Evolutionary conservation across 2,113 vertebrate species (phyloP).

Genomic region (Oreochromis niloticus): DNA sequence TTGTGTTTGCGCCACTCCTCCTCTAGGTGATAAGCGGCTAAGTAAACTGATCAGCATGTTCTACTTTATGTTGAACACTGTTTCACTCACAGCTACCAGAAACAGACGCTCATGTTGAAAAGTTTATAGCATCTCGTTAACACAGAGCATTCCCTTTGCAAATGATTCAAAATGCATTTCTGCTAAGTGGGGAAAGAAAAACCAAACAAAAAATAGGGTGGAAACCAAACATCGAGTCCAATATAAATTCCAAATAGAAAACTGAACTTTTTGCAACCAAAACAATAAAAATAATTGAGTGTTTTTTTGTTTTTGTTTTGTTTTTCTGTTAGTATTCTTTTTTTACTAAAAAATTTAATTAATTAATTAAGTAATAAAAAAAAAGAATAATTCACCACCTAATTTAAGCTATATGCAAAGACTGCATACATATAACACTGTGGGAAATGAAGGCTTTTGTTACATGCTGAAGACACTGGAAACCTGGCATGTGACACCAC

Average conservation of each 20-base stretch:
- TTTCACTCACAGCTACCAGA: neutral
- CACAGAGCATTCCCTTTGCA: neutral
- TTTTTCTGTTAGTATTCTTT: neutral
- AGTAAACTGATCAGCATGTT: neutral
- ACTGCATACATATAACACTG: neutral
- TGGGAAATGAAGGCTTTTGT: neutral
- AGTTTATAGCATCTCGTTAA: neutral
- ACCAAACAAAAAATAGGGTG: neutral
- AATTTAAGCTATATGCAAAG: neutral
- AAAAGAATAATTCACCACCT: neutral
- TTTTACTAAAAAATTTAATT: neutral
- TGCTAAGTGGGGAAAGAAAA: neutral
- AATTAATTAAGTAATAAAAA: neutral
- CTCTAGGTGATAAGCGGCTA: neutral
- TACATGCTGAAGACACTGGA: neutral
- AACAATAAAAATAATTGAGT: neutral
- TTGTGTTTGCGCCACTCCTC: neutral
- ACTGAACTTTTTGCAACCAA: rapidly evolving
- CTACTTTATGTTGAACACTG: neutral
- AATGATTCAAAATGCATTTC: neutral
- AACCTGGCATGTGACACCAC: neutral
- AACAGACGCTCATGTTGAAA: neutral
- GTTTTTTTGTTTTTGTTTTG: neutral
- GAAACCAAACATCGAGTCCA: neutral
- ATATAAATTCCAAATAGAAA: neutral